Base-by-base conservation (phyloP, 1,140 invertebrate species). In the Harpegnathos saltator region DNA sequence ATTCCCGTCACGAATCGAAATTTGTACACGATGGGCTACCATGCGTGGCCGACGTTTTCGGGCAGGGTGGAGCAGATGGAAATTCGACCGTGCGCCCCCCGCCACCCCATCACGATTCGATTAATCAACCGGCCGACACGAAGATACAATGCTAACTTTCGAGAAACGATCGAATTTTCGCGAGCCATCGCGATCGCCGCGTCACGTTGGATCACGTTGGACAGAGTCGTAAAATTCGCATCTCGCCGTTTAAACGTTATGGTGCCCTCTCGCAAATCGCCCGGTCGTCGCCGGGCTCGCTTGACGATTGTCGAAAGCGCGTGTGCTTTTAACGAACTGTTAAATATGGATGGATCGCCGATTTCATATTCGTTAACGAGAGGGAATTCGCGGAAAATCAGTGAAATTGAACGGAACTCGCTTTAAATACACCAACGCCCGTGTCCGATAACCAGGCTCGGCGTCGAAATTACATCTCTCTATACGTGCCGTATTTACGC, bases 1-100 rank as follows among this genome's bases (percentile, higher is more conserved):
- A 44, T 44, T 69, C 22, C 24, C 22, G 33, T 78, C 52, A 69
- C 75, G 66, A 78, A 24, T 69, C 65, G 75, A 71, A 80, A 80
- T 80, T 62, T 69, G 65, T 80, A 71, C 26, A 24, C 44, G 65
- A 19, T 54, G 26, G 44, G 1, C 54, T 58, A 48, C 24, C 24
- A 44, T 58, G 33, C 15, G 12, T 26, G 52, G n/a, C 3, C 65
- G 38, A 69, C 66, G 17, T 58, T 80, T 44, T 56, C 22, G 17
- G 19, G 3, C 22, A 44, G 38, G 38, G 38, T 44, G 38, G 38
- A 44, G 54, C 61, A 29, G 0, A 71, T 58, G 65, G 52, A 80
- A 69, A 80, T 78, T 69, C 22, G 22, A 14, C 22, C 12, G 38
- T 33, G 33, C 33, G 33, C 33, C n/a, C n/a, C n/a, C n/a, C n/a